phyloP scores from a whole-genome alignment of 2,113 vertebrate genomes.

The Chaetorhynchus papuensis region DNA sequence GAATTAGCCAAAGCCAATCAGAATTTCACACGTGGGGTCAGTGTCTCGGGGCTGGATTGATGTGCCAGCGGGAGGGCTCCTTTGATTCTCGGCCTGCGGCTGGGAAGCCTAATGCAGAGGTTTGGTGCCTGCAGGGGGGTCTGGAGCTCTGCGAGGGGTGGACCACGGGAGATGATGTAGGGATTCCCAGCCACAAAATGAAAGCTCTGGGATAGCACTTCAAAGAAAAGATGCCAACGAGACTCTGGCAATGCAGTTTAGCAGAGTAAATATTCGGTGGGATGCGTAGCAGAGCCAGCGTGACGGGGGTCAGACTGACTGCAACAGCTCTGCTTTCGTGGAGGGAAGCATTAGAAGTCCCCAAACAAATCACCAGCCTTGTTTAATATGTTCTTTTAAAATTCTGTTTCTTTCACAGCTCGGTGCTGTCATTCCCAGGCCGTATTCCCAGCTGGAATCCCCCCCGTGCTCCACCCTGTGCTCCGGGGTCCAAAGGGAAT shows the following conservation, averaged over 20 bases:
- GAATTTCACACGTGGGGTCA: neutral
- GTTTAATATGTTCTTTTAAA: neutral
- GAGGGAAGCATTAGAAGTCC: neutral
- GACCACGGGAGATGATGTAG: neutral
- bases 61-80: neutral
- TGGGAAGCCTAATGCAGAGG: neutral
- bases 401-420: neutral
- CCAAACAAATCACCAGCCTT: neutral
- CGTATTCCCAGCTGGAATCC: neutral
- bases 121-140: neutral
- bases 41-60: neutral
- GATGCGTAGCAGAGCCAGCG: neutral
- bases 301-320: neutral
- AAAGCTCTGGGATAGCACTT: constrained; percentile 31
- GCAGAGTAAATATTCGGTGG: neutral
- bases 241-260: neutral
- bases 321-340: neutral
- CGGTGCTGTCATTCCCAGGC: neutral
- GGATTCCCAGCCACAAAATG: constrained; percentile 28
- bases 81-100: neutral
- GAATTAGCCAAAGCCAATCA: constrained; percentile 15
- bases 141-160: neutral
- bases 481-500: neutral
- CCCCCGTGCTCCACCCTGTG: neutral
- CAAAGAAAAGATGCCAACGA: constrained; percentile 3